Percentiles rank a stretch among this genome's conserved stretches.
These are phyloP conservation scores for Drosophila stalkeri DNA, from an alignment of 2,888 invertebrate genomes.

Conservation along the genomic window DNA sequence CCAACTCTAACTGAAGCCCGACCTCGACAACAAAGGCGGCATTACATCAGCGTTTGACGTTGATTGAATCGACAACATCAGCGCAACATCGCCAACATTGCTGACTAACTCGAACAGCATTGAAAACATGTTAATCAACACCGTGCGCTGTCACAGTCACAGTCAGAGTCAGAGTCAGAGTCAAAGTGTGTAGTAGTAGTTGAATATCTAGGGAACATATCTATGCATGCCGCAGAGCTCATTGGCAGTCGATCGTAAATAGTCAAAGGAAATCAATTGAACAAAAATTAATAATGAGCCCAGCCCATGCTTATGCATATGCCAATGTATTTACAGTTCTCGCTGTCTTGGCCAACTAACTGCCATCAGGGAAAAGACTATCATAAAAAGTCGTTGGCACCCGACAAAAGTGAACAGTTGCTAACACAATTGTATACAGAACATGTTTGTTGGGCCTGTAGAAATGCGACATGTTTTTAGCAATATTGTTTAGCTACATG, in stretches of 20 bases:
- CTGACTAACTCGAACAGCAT: slow-evolving; percentile 41
- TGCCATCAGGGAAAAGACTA: not conserved
- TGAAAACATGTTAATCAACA: slow-evolving; percentile 61
- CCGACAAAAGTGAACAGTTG: slow-evolving; percentile 22
- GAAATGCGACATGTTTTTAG: too few relatives aligned
- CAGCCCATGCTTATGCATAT: slow-evolving; percentile 30
- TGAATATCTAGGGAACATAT: slow-evolving; percentile 9
- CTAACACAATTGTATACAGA: not conserved
- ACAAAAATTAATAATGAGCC: slow-evolving; percentile 71
- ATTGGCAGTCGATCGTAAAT: slow-evolving; percentile 55
- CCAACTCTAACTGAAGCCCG: slow-evolving; percentile 27
- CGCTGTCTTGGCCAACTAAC: slow-evolving; percentile 5
- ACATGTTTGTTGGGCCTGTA: not conserved
- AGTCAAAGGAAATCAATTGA: slow-evolving; percentile 74
- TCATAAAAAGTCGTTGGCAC: slow-evolving; percentile 16
- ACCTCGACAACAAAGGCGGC: slow-evolving; percentile 71
- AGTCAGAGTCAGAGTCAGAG: not conserved
- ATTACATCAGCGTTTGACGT: slow-evolving; percentile 69
- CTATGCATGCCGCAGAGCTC: slow-evolving; percentile 20
- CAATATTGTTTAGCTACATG: not conserved
- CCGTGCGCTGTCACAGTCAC: not conserved
- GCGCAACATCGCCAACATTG: slow-evolving; percentile 7
- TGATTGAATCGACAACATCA: slow-evolving; percentile 52
- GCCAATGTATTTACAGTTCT: slow-evolving; percentile 33
- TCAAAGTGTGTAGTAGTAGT: not conserved